Evolutionary conservation across 2,113 vertebrate genomes (phyloP), one percentile per base, ranked within the genome.

Genomic region (Eptatretus burgeri): DNA sequence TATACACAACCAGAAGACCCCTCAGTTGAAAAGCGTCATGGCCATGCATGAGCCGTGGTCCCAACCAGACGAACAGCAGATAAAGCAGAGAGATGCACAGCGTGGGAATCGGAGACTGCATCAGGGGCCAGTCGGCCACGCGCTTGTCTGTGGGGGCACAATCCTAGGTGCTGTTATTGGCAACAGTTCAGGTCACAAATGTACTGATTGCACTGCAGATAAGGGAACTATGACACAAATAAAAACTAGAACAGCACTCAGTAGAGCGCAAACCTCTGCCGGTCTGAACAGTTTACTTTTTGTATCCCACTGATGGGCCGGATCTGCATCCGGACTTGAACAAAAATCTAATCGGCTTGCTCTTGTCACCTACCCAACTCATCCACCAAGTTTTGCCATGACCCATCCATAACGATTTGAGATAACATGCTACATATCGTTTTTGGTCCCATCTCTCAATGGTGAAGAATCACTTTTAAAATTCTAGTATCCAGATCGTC

Each of bases 1-100:
- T 98, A 78, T 98, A 98, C 72, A 80, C 50, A 63, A 98, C 81
- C 69, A 98, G 80, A n/a, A 84, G 79, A 69, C 80, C 82, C 66
- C 89, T 81, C 67, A 98, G 78, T 74, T 94, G 91, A 71, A 94
- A 85, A 50, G 91, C 78, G 69, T 98, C 88, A 69, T 82, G 78
- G 64, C 83, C 80, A 77, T 82, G 82, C 91, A 98, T 94, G 78
- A 83, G 94, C 72, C 84, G 93, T 65, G 91, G 87, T 27, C 89
- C 91, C 71, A 95, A 77, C 89, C 91, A 98, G 49, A 98, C 83
- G 66, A 87, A 82, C 63, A 95, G 80, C 66, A 98, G 81, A 72
- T 98, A 98, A 65, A 88, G 78, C 51, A 80, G 81, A 73, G 87
- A 89, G 76, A 98, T 91, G 67, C 81, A 81, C 71, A 98, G 73